Evolutionary conservation across 2,888 invertebrate genomes (phyloP), one percentile per base, ranked within the genome.

Genomic region (Periphyllus acericola): DNA sequence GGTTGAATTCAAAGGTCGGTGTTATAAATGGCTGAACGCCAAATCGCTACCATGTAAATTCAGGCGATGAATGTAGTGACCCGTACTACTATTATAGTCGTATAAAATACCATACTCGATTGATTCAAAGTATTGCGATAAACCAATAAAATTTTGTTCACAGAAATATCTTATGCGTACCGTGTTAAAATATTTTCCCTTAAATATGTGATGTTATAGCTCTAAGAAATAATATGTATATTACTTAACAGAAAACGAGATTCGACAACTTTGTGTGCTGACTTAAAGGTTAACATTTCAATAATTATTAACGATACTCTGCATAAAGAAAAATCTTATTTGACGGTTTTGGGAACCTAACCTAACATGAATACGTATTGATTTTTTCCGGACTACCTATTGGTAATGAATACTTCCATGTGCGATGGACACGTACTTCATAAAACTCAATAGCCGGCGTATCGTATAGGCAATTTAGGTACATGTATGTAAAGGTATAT

Each of bases 1-100:
- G 72, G 52, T 25, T 72, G 19, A 72, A 83, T 72, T 83, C 55
- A 83, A 83, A 83, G 82, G 55, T 83, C 82, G 55, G 5, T n/a
- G 71, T 71, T 34, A 72, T 83, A 52, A 55, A 72, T 83, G 82
- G 82, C 34, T 17, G 9, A 34, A 72, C 25, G 72, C 82, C 82
- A 83, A 72, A 83, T 83, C 72, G 72, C 82, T 83, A 52, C 34
- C 82, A 72, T 83, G 82, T 72, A 72, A 72, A 72, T 72, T 52
- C 52, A 32, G 72, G 11, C 32, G 72, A n/a, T 55, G 72, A 83
- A 83, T 83, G n/a, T 34, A 72, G 34, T 72, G 71, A 71, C 71
- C 46, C 21, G 9, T 8, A 25, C 29, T 34, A 52, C 11, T 46
- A 29, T 9, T 60, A 34, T 55, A 14, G 2, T 14, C 0, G 11